phyloP scores from a whole-genome alignment of 2,888 invertebrate species.

The Pseudanteris insignis region DNA sequence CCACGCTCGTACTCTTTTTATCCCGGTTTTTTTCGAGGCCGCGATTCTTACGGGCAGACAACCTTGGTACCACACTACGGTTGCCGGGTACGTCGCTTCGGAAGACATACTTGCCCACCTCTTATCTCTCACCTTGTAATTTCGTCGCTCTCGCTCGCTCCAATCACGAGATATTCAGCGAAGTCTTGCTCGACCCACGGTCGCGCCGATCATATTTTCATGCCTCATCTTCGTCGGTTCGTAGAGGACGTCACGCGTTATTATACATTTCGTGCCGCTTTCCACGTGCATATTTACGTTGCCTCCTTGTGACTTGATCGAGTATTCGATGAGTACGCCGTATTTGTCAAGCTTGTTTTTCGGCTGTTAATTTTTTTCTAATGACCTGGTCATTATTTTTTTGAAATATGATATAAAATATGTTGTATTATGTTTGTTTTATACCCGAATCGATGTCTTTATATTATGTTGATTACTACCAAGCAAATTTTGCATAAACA shows the following conservation, averaged over 20 bases:
- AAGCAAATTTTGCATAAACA: too few species aligned
- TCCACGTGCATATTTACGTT: too few species aligned
- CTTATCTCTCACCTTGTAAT: slow-evolving; percentile 46
- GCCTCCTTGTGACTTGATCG: too few species aligned
- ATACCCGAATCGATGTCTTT: too few species aligned
- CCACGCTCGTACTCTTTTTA: too few species aligned
- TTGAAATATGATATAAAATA: too few species aligned
- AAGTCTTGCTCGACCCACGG: slow-evolving; percentile 34
- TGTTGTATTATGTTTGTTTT: too few species aligned
- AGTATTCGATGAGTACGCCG: too few species aligned
- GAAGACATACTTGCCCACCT: slow-evolving; percentile 48
- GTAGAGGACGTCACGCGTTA: slow-evolving; percentile 22
- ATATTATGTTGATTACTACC: too few species aligned
- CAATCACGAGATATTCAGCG: slow-evolving; percentile 2
- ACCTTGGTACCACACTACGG: slow-evolving; percentile 57
- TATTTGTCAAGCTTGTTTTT: too few species aligned
- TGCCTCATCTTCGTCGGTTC: slow-evolving; percentile 29
- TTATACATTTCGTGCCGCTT: slow-evolving; percentile 36
- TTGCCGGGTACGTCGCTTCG: slow-evolving; percentile 44
- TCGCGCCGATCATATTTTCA: slow-evolving; percentile 41
- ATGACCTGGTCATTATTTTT: too few species aligned
- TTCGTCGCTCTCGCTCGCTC: slow-evolving; percentile 36
- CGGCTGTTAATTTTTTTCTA: too few species aligned
- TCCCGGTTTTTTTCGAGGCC: slow-evolving; percentile 56
- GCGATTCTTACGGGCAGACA: slow-evolving; percentile 60